Evolutionary conservation across 1,140 invertebrate genomes (phyloP).

Genomic region (Rhizoglyphus robini): DNA sequence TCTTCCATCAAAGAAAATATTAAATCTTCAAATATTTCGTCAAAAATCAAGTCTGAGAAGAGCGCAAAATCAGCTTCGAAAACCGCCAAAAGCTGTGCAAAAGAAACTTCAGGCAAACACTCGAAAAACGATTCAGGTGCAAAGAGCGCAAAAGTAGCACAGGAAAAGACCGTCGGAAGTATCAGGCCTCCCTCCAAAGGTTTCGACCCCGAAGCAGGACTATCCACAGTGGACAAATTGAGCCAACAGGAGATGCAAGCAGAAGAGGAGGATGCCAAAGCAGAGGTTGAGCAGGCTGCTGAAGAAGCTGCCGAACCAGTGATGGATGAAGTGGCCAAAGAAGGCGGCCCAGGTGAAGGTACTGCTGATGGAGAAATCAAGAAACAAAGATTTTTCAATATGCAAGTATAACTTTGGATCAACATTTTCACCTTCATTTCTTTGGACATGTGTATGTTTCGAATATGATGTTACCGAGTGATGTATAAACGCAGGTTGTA

Average conservation of each 20-base stretch:
- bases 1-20: not conserved
- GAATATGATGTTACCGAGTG: too few relatives aligned
- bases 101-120: not conserved
- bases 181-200: not conserved
- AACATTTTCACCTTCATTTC: too few relatives aligned
- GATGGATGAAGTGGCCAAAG: not conserved
- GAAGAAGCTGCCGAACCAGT: conserved; percentile 1
- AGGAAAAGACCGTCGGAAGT: not conserved
- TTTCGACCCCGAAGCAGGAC: not conserved
- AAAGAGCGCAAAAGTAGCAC: not conserved
- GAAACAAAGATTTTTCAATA: too few relatives aligned
- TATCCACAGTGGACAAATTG: not conserved
- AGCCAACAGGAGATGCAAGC: not conserved
- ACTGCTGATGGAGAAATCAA: too few relatives aligned
- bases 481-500: too few relatives aligned
- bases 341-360: not conserved
- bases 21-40: not conserved
- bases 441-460: too few relatives aligned
- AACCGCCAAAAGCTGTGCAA: not conserved
- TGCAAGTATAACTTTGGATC: too few relatives aligned
- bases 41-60: not conserved
- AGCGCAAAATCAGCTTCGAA: not conserved
- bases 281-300: not conserved
- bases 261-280: not conserved
- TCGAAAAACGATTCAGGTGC: not conserved